Evolutionary conservation across 2,797 vertebrate genomes (phyloP).

Genomic region (Liasis olivaceus): DNA sequence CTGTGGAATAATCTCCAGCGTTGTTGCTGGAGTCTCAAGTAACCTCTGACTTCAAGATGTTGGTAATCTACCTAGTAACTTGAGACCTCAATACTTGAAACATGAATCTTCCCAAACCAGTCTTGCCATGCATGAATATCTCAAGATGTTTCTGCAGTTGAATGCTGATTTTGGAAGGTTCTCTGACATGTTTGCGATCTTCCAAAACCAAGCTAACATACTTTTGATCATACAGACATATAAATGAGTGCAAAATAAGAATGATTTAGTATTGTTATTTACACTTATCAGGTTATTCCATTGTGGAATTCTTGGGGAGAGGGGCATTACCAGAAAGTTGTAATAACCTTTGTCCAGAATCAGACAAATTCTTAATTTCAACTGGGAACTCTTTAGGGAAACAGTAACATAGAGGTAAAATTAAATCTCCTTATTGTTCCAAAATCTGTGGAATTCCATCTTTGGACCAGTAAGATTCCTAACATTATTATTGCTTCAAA

Average conservation of each 20-base stretch:
- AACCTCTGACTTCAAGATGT: too few relatives aligned
- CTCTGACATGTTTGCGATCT: background rate
- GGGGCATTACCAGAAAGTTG: too few relatives aligned
- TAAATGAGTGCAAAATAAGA: background rate
- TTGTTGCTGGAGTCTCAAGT: too few relatives aligned
- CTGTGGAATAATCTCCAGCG: too few relatives aligned
- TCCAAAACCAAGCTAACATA: background rate
- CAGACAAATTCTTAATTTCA: background rate
- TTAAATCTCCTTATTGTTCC: background rate
- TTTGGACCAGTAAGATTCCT: background rate
- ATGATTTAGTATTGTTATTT: background rate
- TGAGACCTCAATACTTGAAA: background rate
- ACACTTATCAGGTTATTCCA: background rate
- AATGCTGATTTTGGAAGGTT: background rate
- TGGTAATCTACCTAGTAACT: too few relatives aligned
- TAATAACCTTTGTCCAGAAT: background rate
- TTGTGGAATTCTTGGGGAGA: too few relatives aligned
- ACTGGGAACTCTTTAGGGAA: background rate
- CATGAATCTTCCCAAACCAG: too few relatives aligned
- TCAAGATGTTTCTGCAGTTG: background rate
- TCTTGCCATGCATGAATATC: too few relatives aligned
- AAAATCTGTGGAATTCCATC: background rate
- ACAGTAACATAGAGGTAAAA: background rate
- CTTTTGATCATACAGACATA: background rate
- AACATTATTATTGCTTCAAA: background rate